A percentile compares a stretch with the other conserved stretches of the same genome.
phyloP scores from a whole-genome alignment of 2,888 invertebrate genomes.

The Rhorus exstirpatorius region DNA sequence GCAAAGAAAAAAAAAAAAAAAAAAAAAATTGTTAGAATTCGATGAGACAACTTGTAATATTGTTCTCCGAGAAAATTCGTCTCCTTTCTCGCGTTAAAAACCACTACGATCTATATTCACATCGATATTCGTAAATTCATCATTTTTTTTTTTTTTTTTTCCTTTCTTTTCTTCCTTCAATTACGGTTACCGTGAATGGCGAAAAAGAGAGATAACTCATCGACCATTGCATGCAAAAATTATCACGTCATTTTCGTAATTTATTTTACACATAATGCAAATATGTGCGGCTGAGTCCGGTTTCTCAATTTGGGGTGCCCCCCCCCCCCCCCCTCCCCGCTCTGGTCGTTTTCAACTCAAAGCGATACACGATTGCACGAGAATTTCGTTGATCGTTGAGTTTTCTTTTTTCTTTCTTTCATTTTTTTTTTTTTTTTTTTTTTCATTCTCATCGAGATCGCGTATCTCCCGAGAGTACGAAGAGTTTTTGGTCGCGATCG shows the following conservation, averaged over 20 bases:
- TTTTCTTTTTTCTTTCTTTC: no score
- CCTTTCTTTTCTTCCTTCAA: no score
- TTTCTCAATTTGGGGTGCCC: slow-evolving; percentile 32
- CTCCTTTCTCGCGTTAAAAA: slow-evolving; percentile 73
- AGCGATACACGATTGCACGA: neutral
- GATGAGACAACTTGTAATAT: slow-evolving; percentile 31
- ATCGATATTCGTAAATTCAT: slow-evolving; percentile 75
- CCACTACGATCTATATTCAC: slow-evolving; percentile 80
- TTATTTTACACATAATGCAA: slow-evolving; percentile 80
- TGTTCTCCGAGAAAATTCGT: slow-evolving; percentile 11
- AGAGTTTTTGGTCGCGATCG: slow-evolving; percentile 44
- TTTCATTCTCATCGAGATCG: slow-evolving; percentile 2
- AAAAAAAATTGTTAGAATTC: slow-evolving; percentile 27
- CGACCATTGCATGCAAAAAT: slow-evolving; percentile 16
- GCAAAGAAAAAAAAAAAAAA: slow-evolving; percentile 26
- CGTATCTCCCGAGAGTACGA: slow-evolving; percentile 2
- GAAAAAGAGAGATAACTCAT: slow-evolving; percentile 61
- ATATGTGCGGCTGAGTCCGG: slow-evolving; percentile 50
- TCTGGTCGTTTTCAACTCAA: slow-evolving; percentile 36
- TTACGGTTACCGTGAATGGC: slow-evolving; percentile 64
- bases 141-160: slow-evolving; percentile 64
- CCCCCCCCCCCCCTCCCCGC: slow-evolving; percentile 26
- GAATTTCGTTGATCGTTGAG: slow-evolving; percentile 3
- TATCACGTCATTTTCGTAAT: slow-evolving; percentile 68
- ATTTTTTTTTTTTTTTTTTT: no score